These are phyloP conservation scores for Dasysyrphus albostriatus DNA, from an alignment of 2,888 invertebrate species.

Conservation along the genomic window DNA sequence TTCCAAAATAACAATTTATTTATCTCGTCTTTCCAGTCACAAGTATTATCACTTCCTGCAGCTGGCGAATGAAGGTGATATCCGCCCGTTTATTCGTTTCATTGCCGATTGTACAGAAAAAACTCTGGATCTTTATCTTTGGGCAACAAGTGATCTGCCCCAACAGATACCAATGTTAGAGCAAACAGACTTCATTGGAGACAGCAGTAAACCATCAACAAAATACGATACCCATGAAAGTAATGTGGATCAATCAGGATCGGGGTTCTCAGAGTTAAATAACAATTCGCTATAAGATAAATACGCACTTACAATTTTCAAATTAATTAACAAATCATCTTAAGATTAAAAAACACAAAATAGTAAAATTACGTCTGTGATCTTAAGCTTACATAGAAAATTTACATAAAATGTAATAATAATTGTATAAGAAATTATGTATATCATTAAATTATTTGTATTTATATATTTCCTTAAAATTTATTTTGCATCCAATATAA, in stretches of 20 bases:
- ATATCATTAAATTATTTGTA: conserved; percentile 49
- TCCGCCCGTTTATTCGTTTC: conserved; percentile 97
- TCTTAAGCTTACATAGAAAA: conserved; percentile 67
- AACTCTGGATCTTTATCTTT: conserved; percentile 93
- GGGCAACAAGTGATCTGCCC: conserved; percentile 91
- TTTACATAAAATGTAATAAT: conserved; percentile 36
- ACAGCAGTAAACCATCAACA: conserved; percentile 15
- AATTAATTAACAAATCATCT: conserved; percentile 6
- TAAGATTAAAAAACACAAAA: conserved; percentile 33
- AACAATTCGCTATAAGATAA: conserved; percentile 23
- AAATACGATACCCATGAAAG: conserved; percentile 1
- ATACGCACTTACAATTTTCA: conserved; percentile 24
- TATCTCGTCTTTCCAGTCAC: conserved; percentile 83
- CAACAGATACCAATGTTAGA: conserved; percentile 88
- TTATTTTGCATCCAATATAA: background rate
- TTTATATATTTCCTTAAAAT: conserved; percentile 51
- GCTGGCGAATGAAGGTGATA: conserved; percentile 96
- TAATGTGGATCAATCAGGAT: conserved; percentile 54
- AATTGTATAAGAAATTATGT: background rate
- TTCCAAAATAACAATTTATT: background rate
- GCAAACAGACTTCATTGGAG: conserved; percentile 78
- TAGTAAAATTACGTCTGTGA: conserved; percentile 61
- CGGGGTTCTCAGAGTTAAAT: conserved; percentile 36
- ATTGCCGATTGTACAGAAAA: conserved; percentile 96
- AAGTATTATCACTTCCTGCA: conserved; percentile 95